phyloP scores from a whole-genome alignment of 2,888 invertebrate genomes.

The Dryobota labecula region DNA sequence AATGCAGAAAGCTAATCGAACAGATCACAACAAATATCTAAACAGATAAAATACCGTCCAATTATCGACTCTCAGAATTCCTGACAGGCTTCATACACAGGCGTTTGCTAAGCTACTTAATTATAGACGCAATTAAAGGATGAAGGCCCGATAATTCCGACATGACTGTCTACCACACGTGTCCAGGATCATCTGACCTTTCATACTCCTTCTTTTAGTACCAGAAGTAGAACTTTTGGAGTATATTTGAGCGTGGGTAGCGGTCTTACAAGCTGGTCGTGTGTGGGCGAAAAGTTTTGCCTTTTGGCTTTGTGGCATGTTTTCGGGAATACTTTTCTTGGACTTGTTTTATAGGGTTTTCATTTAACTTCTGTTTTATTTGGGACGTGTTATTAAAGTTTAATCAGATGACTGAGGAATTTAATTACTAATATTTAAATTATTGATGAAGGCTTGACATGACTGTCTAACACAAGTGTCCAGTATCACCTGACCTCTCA shows the following conservation, averaged over 20 bases:
- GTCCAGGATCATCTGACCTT: constrained; percentile 54
- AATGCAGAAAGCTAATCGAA: constrained; percentile 11
- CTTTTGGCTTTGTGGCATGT: constrained; percentile 30
- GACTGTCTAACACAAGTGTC: no score
- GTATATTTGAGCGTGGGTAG: background rate
- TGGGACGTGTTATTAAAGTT: background rate
- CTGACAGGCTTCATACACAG: constrained; percentile 56
- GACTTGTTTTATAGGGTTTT: constrained; percentile 7
- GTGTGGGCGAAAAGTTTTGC: constrained; percentile 34
- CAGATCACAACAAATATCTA: constrained; percentile 16
- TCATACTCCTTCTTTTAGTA: constrained; percentile 17
- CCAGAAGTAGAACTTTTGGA: background rate
- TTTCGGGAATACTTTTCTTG: constrained; percentile 30
- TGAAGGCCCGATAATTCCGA: constrained; percentile 71
- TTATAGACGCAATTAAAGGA: constrained; percentile 80
- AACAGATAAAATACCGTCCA: constrained; percentile 16
- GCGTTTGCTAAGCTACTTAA: constrained; percentile 76
- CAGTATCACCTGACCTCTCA: constrained; percentile 31
- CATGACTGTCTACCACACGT: constrained; percentile 65
- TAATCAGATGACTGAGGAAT: no score
- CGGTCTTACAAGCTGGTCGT: constrained; percentile 26
- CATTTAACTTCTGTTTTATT: constrained; percentile 15
- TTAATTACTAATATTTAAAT: no score
- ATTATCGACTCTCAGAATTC: constrained; percentile 39
- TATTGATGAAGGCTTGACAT: no score